Evolutionary conservation across 2,113 vertebrate species (phyloP).

Genomic region (Stegastes partitus): DNA sequence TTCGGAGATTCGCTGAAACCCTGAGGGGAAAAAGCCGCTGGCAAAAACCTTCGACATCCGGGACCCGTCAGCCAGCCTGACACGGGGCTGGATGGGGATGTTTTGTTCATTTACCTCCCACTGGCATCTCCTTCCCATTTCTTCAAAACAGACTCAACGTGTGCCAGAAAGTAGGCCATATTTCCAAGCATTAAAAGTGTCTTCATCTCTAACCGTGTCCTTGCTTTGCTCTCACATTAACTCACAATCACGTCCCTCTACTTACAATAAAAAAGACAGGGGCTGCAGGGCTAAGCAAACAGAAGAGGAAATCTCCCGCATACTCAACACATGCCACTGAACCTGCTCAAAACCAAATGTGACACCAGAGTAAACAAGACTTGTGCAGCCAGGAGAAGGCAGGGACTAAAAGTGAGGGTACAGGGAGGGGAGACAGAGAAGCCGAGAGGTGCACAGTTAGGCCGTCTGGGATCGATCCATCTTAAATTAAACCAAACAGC

Average conservation of each 20-base stretch:
- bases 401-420: background rate
- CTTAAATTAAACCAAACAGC: conserved; percentile 55
- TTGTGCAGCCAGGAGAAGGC: conserved; percentile 24
- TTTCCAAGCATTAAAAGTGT: conserved; percentile 49
- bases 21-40: conserved; percentile 23
- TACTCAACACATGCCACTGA: conserved; percentile 58
- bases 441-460: conserved; percentile 38
- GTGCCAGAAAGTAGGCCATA: conserved; percentile 36
- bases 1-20: conserved; percentile 44
- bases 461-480: conserved; percentile 35
- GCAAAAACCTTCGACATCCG: conserved; percentile 41
- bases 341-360: conserved; percentile 61
- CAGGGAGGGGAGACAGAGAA: background rate
- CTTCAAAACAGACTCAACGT: conserved; percentile 36
- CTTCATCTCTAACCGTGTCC: conserved; percentile 16
- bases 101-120: conserved; percentile 49
- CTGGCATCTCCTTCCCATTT: conserved; percentile 39
- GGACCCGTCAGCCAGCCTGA: conserved; percentile 40
- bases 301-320: conserved; percentile 50
- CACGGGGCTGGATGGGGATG: conserved; percentile 50
- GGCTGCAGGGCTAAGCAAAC: conserved; percentile 70
- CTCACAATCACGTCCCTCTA: background rate
- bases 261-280: conserved; percentile 28
- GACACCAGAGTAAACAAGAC: conserved; percentile 64
- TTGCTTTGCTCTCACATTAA: background rate